These are phyloP conservation scores for Leptocoma aspasia DNA, from an alignment of 2,113 vertebrate species.

Conservation along the genomic window DNA sequence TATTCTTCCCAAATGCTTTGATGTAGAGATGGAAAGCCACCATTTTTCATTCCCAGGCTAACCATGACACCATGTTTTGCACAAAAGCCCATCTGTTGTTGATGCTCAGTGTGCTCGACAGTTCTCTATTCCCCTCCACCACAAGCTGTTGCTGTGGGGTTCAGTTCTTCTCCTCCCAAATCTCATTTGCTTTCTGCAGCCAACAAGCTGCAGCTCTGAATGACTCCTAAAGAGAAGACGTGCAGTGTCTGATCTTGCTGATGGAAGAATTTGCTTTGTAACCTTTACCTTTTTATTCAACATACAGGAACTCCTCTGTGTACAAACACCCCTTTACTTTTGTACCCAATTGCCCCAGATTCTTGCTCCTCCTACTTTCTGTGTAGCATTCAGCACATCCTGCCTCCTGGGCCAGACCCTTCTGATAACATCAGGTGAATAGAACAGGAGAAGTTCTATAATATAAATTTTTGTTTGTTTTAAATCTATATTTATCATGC, in stretches of 20 bases:
- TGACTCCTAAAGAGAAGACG: constrained; percentile 29
- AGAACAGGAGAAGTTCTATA: background rate
- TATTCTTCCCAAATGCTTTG: background rate
- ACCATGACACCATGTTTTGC: constrained; percentile 33
- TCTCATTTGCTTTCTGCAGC: constrained; percentile 41
- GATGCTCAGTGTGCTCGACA: constrained; percentile 49
- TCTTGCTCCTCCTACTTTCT: background rate
- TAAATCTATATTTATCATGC: constrained; percentile 49
- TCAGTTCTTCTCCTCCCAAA: constrained; percentile 46
- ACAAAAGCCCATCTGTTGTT: constrained; percentile 68
- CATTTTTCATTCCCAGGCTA: constrained; percentile 6
- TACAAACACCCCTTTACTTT: constrained; percentile 4
- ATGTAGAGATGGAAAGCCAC: background rate
- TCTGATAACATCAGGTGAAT: constrained; percentile 17
- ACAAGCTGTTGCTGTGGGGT: constrained; percentile 61
- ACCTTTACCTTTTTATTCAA: background rate
- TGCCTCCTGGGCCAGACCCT: background rate
- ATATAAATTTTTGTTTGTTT: background rate
- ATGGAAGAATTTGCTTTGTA: constrained; percentile 7
- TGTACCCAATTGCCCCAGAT: background rate
- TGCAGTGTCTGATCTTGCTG: background rate
- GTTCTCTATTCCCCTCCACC: constrained; percentile 44
- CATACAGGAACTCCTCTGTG: background rate
- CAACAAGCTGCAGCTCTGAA: constrained; percentile 26
- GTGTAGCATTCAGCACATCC: background rate